Evolutionary conservation across 2,113 vertebrate species (phyloP).

Genomic region (Antechinus flavipes): DNA sequence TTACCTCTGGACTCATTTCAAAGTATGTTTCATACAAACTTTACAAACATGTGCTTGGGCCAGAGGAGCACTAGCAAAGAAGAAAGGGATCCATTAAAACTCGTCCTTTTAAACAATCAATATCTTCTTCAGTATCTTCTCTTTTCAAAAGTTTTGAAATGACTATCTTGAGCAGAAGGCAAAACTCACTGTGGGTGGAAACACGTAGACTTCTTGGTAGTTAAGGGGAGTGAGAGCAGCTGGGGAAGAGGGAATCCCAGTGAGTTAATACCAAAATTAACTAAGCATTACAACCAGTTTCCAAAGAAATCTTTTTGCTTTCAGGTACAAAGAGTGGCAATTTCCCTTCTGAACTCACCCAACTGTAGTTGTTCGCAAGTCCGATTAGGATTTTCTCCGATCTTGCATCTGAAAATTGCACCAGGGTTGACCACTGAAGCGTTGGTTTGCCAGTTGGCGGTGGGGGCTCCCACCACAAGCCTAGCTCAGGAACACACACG

Average conservation of each 20-base stretch:
- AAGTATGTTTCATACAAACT: background rate
- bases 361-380: slow-evolving; percentile 83
- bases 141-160: background rate
- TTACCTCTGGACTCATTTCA: background rate
- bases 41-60: background rate
- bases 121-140: background rate
- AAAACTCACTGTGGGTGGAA: background rate
- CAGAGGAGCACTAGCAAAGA: background rate
- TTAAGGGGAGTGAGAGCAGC: background rate
- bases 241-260: background rate
- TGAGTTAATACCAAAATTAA: background rate
- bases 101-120: background rate
- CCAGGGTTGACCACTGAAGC: slow-evolving; percentile 86
- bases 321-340: background rate
- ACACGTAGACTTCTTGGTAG: background rate
- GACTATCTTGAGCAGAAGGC: background rate
- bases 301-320: background rate
- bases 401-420: slow-evolving; percentile 90
- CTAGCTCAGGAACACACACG: slow-evolving; percentile 79
- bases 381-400: slow-evolving; percentile 78
- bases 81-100: background rate
- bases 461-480: slow-evolving; percentile 93
- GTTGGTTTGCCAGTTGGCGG: slow-evolving; percentile 84
- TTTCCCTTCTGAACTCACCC: slow-evolving; percentile 82
- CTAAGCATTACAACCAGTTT: background rate